phyloP scores from a whole-genome alignment of 2,888 invertebrate genomes.

The Thera obeliscata region DNA sequence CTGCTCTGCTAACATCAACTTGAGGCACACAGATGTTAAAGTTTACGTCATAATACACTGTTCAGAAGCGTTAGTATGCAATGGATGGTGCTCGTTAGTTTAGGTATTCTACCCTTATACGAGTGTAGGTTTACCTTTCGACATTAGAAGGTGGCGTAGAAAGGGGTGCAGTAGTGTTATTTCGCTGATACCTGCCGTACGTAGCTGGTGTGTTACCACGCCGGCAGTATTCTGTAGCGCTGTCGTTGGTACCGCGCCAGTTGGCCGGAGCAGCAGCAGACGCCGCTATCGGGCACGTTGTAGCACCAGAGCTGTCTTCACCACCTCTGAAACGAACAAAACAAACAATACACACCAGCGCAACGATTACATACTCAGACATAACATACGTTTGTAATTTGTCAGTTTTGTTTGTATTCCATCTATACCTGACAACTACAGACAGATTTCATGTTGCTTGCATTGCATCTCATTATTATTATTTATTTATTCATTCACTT shows the following conservation, averaged over 20 bases:
- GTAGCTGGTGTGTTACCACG: conserved; percentile 81
- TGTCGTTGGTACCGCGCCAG: conserved; percentile 81
- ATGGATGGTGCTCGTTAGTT: conserved; percentile 25
- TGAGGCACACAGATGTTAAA: too few species aligned
- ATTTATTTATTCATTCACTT: too few species aligned
- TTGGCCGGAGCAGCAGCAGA: conserved; percentile 78
- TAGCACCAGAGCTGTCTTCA: conserved; percentile 71
- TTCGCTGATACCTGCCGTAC: conserved; percentile 85
- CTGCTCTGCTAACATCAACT: too few species aligned
- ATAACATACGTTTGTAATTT: too few species aligned
- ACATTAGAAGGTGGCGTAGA: conserved; percentile 77
- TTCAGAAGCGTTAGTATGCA: conserved; percentile 6
- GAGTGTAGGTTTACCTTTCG: conserved; percentile 66
- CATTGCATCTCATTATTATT: too few species aligned
- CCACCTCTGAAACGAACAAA: conserved; percentile 63
- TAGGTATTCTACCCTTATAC: conserved; percentile 33
- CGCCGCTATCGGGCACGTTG: conserved; percentile 76
- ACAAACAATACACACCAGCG: conserved; percentile 3
- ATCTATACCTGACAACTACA: too few species aligned
- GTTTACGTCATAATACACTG: too few species aligned
- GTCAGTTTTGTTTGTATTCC: too few species aligned
- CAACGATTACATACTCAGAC: background rate
- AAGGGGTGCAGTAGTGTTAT: conserved; percentile 76
- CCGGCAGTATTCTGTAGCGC: conserved; percentile 78
- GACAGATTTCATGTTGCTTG: too few species aligned